Evolutionary conservation across 2,113 vertebrate species (phyloP).

Genomic region (Amphiprion percula): DNA sequence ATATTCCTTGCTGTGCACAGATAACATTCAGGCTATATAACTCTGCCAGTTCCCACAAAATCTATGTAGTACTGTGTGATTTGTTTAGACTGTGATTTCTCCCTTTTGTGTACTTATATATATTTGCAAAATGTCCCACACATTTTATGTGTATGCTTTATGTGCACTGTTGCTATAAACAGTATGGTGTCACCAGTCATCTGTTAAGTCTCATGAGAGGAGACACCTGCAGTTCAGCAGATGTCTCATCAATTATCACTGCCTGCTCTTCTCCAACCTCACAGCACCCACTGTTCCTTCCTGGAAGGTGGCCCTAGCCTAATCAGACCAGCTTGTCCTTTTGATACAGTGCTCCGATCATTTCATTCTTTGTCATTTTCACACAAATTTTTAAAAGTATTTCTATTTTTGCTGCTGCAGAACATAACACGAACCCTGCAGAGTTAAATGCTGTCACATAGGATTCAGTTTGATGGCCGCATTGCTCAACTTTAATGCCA

Average conservation of each 20-base stretch:
- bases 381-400: neutral
- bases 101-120: no score
- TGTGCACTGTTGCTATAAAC: constrained; percentile 75
- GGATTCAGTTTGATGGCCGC: constrained; percentile 50
- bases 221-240: constrained; percentile 85
- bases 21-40: neutral
- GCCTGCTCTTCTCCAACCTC: constrained; percentile 54
- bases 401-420: constrained; percentile 9
- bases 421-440: neutral
- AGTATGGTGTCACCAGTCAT: constrained; percentile 76
- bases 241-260: constrained; percentile 85
- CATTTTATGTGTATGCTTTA: constrained; percentile 35
- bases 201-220: constrained; percentile 79
- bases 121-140: neutral
- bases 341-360: neutral
- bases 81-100: neutral
- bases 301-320: constrained; percentile 41
- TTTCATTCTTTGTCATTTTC: neutral
- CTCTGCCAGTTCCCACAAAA: neutral
- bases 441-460: constrained; percentile 33
- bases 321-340: constrained; percentile 43
- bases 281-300: constrained; percentile 58
- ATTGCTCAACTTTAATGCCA: constrained; percentile 64
- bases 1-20: neutral
- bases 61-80: neutral